Conservation (phyloP, 2,888 invertebrate species). For the Hirtodrosophila trivittata region DNA sequence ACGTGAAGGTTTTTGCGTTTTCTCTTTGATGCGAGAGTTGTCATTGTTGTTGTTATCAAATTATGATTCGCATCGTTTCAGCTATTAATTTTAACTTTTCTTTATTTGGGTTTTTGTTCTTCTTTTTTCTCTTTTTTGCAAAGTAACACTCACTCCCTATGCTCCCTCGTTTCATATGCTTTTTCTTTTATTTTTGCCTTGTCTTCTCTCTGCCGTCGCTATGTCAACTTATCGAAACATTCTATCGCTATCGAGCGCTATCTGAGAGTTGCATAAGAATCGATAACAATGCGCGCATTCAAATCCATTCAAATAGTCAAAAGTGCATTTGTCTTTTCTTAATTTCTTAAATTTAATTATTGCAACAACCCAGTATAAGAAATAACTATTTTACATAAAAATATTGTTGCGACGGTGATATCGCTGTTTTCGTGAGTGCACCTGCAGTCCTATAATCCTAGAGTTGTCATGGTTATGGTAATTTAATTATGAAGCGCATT, state of each 20-base stretch:
- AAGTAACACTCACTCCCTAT: conserved; percentile 63
- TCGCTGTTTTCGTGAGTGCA: no score
- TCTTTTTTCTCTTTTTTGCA: conserved; percentile 54
- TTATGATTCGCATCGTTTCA: conserved; percentile 37
- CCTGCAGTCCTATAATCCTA: conserved; percentile 33
- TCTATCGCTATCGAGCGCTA: conserved; percentile 30
- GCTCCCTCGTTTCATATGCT: conserved; percentile 63
- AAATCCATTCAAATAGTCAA: background rate
- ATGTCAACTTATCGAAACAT: conserved; percentile 44
- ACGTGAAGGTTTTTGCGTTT: conserved; percentile 51
- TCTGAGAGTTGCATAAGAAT: conserved; percentile 8
- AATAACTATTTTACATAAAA: no score
- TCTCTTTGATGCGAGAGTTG: conserved; percentile 37
- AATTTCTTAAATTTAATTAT: no score
- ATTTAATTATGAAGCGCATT: conserved; percentile 38
- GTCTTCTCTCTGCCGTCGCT: conserved; percentile 57
- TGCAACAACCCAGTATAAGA: no score
- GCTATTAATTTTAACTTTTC: conserved; percentile 53
- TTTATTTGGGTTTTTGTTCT: conserved; percentile 55
- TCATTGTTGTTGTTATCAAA: conserved; percentile 50
- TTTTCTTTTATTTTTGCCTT: conserved; percentile 68
- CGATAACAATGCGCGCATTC: conserved; percentile 23
- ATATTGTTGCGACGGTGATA: no score
- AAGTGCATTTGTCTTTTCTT: no score
- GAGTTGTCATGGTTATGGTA: conserved; percentile 49